A percentile compares a stretch with the other conserved stretches of the same genome.
Evolutionary conservation across 2,797 vertebrate genomes (phyloP).

Genomic region (Lates japonicus): DNA sequence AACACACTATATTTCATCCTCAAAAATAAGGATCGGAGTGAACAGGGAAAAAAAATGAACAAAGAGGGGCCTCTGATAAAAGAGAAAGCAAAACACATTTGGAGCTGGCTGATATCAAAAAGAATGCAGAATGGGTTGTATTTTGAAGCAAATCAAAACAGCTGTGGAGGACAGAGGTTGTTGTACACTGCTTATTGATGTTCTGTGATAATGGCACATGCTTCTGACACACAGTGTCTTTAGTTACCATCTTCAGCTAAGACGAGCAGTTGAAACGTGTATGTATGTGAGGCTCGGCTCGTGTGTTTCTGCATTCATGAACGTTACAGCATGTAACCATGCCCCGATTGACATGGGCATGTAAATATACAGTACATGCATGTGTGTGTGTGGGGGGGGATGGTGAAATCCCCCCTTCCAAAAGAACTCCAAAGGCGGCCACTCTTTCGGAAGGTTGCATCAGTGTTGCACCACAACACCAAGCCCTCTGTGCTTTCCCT

Average conservation of each 20-base stretch:
- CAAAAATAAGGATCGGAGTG: slow-evolving; percentile 44
- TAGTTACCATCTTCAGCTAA: slow-evolving; percentile 45
- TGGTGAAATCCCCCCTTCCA: slow-evolving; percentile 63
- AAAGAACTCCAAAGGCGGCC: slow-evolving; percentile 62
- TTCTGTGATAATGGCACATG: slow-evolving; percentile 52
- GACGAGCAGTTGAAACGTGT: slow-evolving; percentile 41
- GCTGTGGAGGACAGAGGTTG: slow-evolving; percentile 55
- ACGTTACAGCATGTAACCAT: slow-evolving; percentile 21
- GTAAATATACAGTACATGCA: slow-evolving; percentile 46
- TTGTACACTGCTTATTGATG: slow-evolving; percentile 52
- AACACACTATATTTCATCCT: slow-evolving; percentile 48
- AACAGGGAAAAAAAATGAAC: slow-evolving; percentile 27
- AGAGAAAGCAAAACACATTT: slow-evolving; percentile 55
- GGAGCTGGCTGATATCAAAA: slow-evolving; percentile 66
- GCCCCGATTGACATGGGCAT: slow-evolving; percentile 43
- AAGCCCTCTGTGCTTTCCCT: slow-evolving; percentile 73
- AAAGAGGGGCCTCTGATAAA: slow-evolving; percentile 53
- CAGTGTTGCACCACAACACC: slow-evolving; percentile 73
- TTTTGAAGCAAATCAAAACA: slow-evolving; percentile 69
- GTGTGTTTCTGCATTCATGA: slow-evolving; percentile 33
- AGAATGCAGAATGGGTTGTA: slow-evolving; percentile 46
- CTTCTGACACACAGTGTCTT: slow-evolving; percentile 48
- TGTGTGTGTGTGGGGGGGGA: slow-evolving; percentile 28
- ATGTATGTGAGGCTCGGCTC: neutral
- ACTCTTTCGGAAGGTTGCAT: slow-evolving; percentile 80